Base-by-base conservation (phyloP, 2,797 vertebrate species). In the Acanthis flammea region DNA sequence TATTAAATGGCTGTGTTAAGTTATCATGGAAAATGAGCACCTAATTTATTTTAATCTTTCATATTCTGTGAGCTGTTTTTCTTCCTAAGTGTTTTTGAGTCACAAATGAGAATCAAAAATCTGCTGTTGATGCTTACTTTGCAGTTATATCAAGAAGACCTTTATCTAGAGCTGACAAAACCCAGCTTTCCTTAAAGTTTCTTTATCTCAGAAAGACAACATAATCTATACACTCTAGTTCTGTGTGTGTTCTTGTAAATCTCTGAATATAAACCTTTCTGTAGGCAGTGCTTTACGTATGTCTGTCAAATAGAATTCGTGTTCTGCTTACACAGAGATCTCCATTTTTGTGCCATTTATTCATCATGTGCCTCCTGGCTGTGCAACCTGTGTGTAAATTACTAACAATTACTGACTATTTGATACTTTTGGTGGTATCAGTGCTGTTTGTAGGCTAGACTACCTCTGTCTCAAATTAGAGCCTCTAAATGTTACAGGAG, bases 1-100 rank as follows among this genome's bases (percentile, higher is more conserved):
- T 87, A 87, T 76, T 87, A 89, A 87, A 67, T 58, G 44, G 42
- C 33, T 91, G 63, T 66, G 57, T 73, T 95, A 87, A 70, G 48
- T 55, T 89, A 91, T 79, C 53, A 37, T 24, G 55, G 48, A 87
- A 95, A 94, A 78, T n/a, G 44, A 92, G 33, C 76, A 67, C 62
- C 51, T 87, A 92, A 88, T 82, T 92, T 84, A 74, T 93, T 86
- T 79, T 70, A 66, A 72, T 78, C 28, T 95, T 91, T 79, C 31
- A 19, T 85, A 72, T 89, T 85, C 35, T 90, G 80, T 62, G 54
- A 79, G 67, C 37, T 87, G 71, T 78, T 87, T 91, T 75, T 91
- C 78, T 87, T 72, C 35, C 31, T 10, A 47, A 91, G 27, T 76
- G 54, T 84, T 70, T 89, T 94, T 82, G 91, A 87, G 39, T 85